Evolutionary conservation across 1,140 invertebrate genomes (phyloP).

Genomic region (Kradibia gibbosae): DNA sequence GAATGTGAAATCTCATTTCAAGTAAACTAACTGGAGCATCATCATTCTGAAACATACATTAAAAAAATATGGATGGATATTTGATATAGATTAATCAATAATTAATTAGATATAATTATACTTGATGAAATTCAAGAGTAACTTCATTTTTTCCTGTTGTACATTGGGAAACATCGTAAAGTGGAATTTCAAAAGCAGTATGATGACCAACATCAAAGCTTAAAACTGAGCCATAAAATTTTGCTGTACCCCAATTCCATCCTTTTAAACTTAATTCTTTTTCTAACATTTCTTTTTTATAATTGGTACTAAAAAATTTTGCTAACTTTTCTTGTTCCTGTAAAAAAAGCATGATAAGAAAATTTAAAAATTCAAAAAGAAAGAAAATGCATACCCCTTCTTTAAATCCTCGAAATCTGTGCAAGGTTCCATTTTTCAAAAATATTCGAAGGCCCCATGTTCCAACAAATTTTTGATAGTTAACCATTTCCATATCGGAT

Average conservation of each 20-base stretch:
- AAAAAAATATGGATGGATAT: too few relatives aligned
- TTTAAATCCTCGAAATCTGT: conserved; percentile 95
- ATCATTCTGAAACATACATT: conserved; percentile 88
- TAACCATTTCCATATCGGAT: conserved; percentile 90
- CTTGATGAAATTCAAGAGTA: conserved; percentile 97
- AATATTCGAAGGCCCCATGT: conserved; percentile 92
- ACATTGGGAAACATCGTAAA: conserved; percentile 96
- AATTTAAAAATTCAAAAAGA: conserved; percentile 41
- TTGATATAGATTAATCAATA: too few relatives aligned
- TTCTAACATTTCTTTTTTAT: conserved; percentile 89
- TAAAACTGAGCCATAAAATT: conserved; percentile 92
- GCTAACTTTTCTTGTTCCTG: conserved; percentile 87
- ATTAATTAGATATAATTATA: conserved; percentile 62
- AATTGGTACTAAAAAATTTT: conserved; percentile 89
- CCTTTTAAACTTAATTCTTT: conserved; percentile 96
- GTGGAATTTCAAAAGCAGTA: conserved; percentile 96
- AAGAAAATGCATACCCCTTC: conserved; percentile 80
- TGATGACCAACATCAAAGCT: conserved; percentile 93
- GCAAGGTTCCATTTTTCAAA: conserved; percentile 90
- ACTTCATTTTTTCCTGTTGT: conserved; percentile 99
- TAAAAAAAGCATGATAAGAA: conserved; percentile 52
- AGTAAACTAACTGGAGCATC: conserved; percentile 96
- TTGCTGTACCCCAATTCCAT: conserved; percentile 99
- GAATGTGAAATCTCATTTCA: conserved; percentile 99
- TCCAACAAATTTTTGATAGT: conserved; percentile 93